A percentile compares a stretch with the other conserved stretches of the same genome.
phyloP scores from a whole-genome alignment of 2,113 vertebrate genomes.

The Phocoena phocoena region DNA sequence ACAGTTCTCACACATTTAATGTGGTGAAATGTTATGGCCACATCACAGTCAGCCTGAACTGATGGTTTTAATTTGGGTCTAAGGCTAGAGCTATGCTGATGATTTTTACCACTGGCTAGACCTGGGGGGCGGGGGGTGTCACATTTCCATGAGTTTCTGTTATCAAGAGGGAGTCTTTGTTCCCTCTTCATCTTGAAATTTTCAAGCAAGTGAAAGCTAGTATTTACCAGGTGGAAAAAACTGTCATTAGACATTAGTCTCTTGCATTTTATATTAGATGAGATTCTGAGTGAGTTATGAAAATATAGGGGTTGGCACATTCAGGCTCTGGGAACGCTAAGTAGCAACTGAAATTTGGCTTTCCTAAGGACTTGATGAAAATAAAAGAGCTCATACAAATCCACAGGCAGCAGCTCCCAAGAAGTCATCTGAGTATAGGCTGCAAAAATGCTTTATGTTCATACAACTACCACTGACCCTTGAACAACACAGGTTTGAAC shows the following conservation, averaged over 20 bases:
- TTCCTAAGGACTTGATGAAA: neutral
- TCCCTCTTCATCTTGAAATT: conserved; percentile 45
- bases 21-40: conserved; percentile 71
- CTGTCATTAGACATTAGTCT: neutral
- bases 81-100: neutral
- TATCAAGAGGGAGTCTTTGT: conserved; percentile 18
- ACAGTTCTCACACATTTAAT: conserved; percentile 73
- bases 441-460: neutral
- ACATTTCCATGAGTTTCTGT: neutral
- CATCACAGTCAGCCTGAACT: conserved; percentile 67
- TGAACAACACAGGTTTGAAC: neutral
- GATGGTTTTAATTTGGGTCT: conserved; percentile 77
- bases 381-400: neutral
- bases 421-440: neutral
- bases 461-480: neutral
- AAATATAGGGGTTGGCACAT: conserved; percentile 16
- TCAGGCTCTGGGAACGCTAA: conserved; percentile 31
- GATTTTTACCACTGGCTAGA: conserved; percentile 55
- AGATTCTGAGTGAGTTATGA: conserved; percentile 39
- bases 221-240: conserved; percentile 49
- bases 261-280: conserved; percentile 22
- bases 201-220: conserved; percentile 46
- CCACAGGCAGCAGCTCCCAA: neutral
- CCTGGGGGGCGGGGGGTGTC: neutral
- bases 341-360: neutral